Evolutionary conservation across 2,797 vertebrate species (phyloP).

Genomic region (Takifugu ocellatus): DNA sequence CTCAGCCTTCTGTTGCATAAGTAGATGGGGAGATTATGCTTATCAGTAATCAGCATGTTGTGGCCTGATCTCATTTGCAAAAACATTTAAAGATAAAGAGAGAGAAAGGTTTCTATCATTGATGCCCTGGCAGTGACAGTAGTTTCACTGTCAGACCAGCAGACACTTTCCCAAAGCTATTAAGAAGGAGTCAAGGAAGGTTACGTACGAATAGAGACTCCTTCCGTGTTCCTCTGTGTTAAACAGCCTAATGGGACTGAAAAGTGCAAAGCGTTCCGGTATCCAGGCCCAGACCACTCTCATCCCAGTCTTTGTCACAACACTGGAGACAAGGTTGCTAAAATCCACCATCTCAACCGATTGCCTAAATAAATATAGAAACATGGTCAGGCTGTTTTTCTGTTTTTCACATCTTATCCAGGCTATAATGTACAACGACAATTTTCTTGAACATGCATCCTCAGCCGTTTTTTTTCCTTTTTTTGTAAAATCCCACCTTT

Average conservation of each 20-base stretch:
- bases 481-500: slow-evolving; percentile 67
- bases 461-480: too few relatives aligned
- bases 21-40: slow-evolving; percentile 1
- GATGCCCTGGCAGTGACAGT: not conserved
- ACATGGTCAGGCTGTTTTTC: not conserved
- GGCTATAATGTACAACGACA: too few relatives aligned
- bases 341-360: slow-evolving; percentile 79
- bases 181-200: not conserved
- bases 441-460: too few relatives aligned
- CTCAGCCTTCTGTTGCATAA: slow-evolving; percentile 22
- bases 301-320: slow-evolving; percentile 82
- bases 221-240: slow-evolving; percentile 74
- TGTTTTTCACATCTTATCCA: too few relatives aligned
- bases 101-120: not conserved
- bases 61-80: slow-evolving; percentile 5
- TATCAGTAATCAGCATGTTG: slow-evolving; percentile 5
- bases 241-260: slow-evolving; percentile 79
- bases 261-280: slow-evolving; percentile 85
- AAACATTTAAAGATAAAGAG: not conserved
- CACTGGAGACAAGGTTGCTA: slow-evolving; percentile 74
- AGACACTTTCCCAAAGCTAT: not conserved
- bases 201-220: slow-evolving; percentile 79
- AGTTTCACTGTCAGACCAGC: not conserved
- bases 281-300: slow-evolving; percentile 88
- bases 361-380: slow-evolving; percentile 62